Base-by-base conservation (phyloP, 2,113 vertebrate species). In the Gambusia holbrooki region DNA sequence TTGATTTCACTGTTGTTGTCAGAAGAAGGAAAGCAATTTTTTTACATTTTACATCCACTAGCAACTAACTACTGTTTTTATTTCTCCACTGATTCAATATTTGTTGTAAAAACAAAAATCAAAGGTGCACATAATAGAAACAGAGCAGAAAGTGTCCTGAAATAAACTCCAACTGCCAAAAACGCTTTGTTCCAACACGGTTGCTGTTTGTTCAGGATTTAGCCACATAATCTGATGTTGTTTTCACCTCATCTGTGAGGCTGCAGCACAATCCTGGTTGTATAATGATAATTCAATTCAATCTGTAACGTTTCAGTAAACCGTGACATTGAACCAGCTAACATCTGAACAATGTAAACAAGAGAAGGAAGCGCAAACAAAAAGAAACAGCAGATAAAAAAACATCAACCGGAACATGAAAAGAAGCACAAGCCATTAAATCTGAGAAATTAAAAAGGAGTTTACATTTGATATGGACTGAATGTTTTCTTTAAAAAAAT, bases 261-360 rank as follows among this genome's bases (percentile, higher is more conserved):
- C 9, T 37, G 30, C n/a, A 37, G 58, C 11, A 70, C 51, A 35
- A 60, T 60, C 25, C 19, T n/a, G 30, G 69, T 70, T 70, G 22
- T 22, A 60, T 37, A 70, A 70, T 27, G 22, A 60, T 35, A 58
- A 35, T 70, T 70, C 68, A 33, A 58, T n/a, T 58, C 30, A 54
- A 60, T n/a, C 22, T 35, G 35, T 27, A 54, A 10, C 25, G 22
- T 69, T 25, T 8, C 51, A 58, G 51, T 58, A 17, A 33, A 19
- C n/a, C 40, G 15, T 19, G 15, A 30, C 45, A 17, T 30, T 30
- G 29, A 64, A 64, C 32, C 15, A 32, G 15, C 62, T 15, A 17
- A 17, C 29, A 32, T 63, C n/a, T 58, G 51, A 25, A 25, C 51
- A 6, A 9, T 58, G 17, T n/a, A n/a, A 54, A 58, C 51, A 58